These are phyloP conservation scores for Colletes latitarsis DNA, from an alignment of 1,140 invertebrate genomes.

Conservation along the genomic window DNA sequence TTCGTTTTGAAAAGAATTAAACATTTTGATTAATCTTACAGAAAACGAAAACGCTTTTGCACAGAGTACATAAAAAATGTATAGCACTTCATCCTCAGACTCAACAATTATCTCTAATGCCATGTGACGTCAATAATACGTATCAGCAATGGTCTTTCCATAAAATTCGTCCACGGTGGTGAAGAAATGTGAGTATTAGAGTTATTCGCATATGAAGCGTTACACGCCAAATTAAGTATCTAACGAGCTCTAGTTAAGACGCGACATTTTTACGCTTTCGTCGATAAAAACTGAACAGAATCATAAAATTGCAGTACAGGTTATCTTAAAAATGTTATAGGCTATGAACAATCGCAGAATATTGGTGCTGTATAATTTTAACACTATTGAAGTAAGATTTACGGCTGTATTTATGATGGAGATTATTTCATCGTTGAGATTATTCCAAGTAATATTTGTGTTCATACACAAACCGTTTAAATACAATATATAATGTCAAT, in stretches of 20 bases:
- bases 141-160: slow-evolving; percentile 95
- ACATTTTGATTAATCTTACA: slow-evolving; percentile 59
- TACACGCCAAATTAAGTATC: neutral
- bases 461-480: neutral
- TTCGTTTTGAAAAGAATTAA: neutral
- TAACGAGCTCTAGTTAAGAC: slow-evolving; percentile 2
- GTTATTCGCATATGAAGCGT: neutral
- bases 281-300: neutral
- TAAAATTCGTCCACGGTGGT: slow-evolving; percentile 88
- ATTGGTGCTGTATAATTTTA: slow-evolving; percentile 4
- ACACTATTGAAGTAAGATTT: neutral
- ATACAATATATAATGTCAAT: neutral
- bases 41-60: slow-evolving; percentile 88
- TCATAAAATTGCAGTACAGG: neutral
- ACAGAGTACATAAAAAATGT: slow-evolving; percentile 91
- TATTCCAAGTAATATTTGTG: neutral
- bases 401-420: neutral
- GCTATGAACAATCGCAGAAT: neutral
- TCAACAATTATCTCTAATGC: slow-evolving; percentile 88
- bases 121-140: slow-evolving; percentile 91
- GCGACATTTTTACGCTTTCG: neutral
- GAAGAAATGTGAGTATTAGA: slow-evolving; percentile 65
- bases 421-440: neutral
- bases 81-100: slow-evolving; percentile 92
- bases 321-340: neutral